These are phyloP conservation scores for Carcinoscorpius rotundicauda DNA, from an alignment of 1,140 invertebrate species.

Conservation along the genomic window DNA sequence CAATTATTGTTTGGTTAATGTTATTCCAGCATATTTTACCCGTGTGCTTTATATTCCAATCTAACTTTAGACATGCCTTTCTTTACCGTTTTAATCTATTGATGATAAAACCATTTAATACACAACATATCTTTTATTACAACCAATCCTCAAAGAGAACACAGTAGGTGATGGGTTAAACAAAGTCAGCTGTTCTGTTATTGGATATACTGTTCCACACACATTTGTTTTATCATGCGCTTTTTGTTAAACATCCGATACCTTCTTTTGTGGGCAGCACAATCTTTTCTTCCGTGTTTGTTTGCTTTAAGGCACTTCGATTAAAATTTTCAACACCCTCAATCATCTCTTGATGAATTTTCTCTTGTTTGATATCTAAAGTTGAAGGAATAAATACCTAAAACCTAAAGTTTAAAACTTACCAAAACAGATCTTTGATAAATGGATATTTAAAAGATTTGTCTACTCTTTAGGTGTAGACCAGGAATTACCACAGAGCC, in stretches of 20 bases:
- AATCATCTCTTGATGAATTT: constrained; percentile 30
- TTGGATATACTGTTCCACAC: background rate
- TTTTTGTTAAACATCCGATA: constrained; percentile 32
- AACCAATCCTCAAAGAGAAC: background rate
- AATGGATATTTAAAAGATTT: too few relatives aligned
- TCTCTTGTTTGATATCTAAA: constrained; percentile 30
- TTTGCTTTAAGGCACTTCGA: constrained; percentile 57
- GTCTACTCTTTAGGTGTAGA: too few relatives aligned
- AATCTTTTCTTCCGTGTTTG: constrained; percentile 86
- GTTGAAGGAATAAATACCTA: too few relatives aligned
- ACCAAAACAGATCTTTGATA: too few relatives aligned
- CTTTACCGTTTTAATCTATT: background rate
- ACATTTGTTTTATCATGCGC: background rate
- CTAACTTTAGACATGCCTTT: background rate
- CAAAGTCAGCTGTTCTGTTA: background rate
- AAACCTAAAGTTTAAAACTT: too few relatives aligned
- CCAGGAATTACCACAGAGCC: too few relatives aligned
- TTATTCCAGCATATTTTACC: too few relatives aligned
- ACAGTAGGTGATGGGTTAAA: background rate
- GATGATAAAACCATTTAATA: background rate
- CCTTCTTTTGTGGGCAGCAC: constrained; percentile 87
- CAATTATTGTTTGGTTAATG: too few relatives aligned
- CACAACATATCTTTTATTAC: background rate
- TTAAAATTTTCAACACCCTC: constrained; percentile 30
- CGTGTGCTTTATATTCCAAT: too few relatives aligned